Percentiles rank a stretch among this genome's conserved stretches.
Evolutionary conservation across 2,797 vertebrate genomes (phyloP).

Genomic region (Synaphobranchus kaupii): DNA sequence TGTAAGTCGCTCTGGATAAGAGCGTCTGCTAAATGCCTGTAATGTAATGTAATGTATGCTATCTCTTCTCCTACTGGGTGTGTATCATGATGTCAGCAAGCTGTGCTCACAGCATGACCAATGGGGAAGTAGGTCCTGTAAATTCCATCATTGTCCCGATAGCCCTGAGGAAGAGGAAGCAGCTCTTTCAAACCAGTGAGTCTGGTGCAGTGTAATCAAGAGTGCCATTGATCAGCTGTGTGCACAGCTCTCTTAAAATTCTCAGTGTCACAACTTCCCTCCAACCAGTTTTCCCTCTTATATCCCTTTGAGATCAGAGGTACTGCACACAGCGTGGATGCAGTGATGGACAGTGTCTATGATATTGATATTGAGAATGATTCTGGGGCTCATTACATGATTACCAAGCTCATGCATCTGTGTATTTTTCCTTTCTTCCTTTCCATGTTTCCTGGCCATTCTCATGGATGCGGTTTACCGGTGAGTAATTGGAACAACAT

Average conservation of each 20-base stretch:
- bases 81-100: background rate
- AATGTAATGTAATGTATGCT: too few species aligned
- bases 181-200: background rate
- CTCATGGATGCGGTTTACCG: background rate
- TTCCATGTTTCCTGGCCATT: background rate
- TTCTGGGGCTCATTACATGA: background rate
- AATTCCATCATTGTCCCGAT: slow-evolving; percentile 5
- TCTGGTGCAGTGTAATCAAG: background rate
- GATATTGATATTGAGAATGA: background rate
- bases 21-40: too few species aligned
- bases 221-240: background rate
- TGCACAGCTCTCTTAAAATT: background rate
- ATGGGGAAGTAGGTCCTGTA: background rate
- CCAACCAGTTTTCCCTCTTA: background rate
- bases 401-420: background rate
- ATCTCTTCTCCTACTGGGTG: background rate
- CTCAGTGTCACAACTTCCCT: background rate
- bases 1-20: too few species aligned
- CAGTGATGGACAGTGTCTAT: background rate
- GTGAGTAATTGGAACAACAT: background rate
- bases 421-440: background rate
- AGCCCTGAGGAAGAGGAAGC: background rate
- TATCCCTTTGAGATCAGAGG: background rate
- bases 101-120: too few species aligned
- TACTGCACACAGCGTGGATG: background rate